Conservation (phyloP, 2,888 invertebrate genomes). For the Trichacis sp. region DNA sequence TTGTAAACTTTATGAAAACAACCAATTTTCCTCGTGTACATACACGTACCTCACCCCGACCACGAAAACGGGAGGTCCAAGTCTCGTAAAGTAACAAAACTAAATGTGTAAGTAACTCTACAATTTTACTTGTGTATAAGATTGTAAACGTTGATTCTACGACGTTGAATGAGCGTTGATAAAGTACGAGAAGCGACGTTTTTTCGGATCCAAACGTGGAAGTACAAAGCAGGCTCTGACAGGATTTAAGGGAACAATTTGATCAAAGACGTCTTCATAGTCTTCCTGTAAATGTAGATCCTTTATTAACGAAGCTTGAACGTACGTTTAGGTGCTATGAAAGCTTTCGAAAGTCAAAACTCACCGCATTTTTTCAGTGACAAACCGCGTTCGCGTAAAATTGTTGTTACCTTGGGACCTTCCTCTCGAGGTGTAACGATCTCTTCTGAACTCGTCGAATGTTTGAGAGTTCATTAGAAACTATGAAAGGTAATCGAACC, state of each 20-base stretch:
- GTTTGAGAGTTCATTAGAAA: conserved; percentile 7
- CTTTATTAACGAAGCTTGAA: not conserved
- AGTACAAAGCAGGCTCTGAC: conserved; percentile 40
- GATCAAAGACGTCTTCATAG: conserved; percentile 38
- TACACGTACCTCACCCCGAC: conserved; percentile 19
- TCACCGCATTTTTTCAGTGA: too few species aligned
- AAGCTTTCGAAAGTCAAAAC: conserved; percentile 6
- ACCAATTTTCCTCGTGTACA: conserved; percentile 27
- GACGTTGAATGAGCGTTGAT: conserved; percentile 12
- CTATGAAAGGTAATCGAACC: conserved; percentile 11
- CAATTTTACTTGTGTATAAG: conserved; percentile 29
- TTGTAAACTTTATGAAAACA: conserved; percentile 22
- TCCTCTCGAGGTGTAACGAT: not conserved
- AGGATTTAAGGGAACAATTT: conserved; percentile 42
- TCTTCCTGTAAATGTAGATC: conserved; percentile 39
- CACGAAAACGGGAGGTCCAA: conserved; percentile 15
- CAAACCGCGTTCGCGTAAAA: too few species aligned
- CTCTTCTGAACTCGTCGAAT: not conserved
- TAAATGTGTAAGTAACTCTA: conserved; percentile 30
- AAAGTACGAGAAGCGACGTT: conserved; percentile 10
- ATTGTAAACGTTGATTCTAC: conserved; percentile 1
- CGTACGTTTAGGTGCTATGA: conserved; percentile 24
- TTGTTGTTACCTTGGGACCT: too few species aligned
- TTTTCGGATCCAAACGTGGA: conserved; percentile 20
- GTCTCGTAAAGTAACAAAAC: conserved; percentile 21